These are phyloP conservation scores for Protomyctophum bolini DNA, from an alignment of 2,113 vertebrate genomes.

Conservation along the genomic window DNA sequence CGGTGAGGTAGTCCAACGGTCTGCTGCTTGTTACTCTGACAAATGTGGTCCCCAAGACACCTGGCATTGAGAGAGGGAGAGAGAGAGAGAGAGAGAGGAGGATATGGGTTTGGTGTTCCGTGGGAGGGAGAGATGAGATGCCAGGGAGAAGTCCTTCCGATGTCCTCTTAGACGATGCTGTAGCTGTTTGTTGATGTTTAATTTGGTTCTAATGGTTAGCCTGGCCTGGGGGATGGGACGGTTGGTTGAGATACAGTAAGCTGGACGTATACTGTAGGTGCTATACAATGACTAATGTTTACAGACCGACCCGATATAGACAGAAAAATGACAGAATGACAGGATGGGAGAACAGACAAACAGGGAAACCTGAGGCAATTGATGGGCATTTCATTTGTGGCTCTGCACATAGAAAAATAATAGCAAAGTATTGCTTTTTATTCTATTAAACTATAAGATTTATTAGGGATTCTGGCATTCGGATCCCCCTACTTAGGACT, in stretches of 20 bases:
- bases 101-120: neutral
- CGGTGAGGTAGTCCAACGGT: slow-evolving; percentile 52
- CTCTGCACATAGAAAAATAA: slow-evolving; percentile 75
- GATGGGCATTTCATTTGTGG: slow-evolving; percentile 73
- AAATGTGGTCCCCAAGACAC: slow-evolving; percentile 62
- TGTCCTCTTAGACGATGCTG: slow-evolving; percentile 4
- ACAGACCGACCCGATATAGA: slow-evolving; percentile 53
- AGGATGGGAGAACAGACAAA: slow-evolving; percentile 18
- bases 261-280: slow-evolving; percentile 48
- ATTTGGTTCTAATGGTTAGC: slow-evolving; percentile 19
- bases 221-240: neutral
- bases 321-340: slow-evolving; percentile 32
- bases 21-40: slow-evolving; percentile 66
- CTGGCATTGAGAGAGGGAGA: slow-evolving; percentile 53
- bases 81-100: slow-evolving; percentile 20
- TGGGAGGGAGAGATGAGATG: slow-evolving; percentile 31
- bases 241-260: slow-evolving; percentile 11
- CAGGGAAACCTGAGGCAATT: slow-evolving; percentile 42
- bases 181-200: neutral
- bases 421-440: slow-evolving; percentile 76
- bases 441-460: slow-evolving; percentile 79
- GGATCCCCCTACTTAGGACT: slow-evolving; percentile 77
- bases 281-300: slow-evolving; percentile 65
- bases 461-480: slow-evolving; percentile 77
- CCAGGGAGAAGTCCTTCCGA: slow-evolving; percentile 27